Evolutionary conservation across 2,797 vertebrate genomes (phyloP), one percentile per base, ranked within the genome.

Genomic region (Gallinago solitaria): DNA sequence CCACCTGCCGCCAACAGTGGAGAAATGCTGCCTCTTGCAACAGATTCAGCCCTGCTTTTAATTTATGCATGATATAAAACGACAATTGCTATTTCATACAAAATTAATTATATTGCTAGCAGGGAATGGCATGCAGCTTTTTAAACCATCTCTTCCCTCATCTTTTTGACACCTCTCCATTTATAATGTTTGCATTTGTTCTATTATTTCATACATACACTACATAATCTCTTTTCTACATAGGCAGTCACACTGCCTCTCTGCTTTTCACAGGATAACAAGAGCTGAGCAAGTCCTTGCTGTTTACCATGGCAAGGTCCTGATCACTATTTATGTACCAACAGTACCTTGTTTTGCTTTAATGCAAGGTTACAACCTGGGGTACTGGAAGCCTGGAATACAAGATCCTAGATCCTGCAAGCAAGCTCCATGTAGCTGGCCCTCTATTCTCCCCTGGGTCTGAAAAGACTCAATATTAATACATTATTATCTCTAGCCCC

Each of bases 1-100:
- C 98, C 98, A 98, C 98, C 98, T 98, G 96, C 98, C 95, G 98
- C 78, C 53, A 76, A 20, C 4, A 32, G 12, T 8, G 35, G 20
- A 87, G 87, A 97, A 97, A 32, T 63, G 76, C 70, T 54, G 13
- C 87, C 83, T n/a, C 89, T 24, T 7, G 67, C 47, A 28, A 41
- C 64, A 80, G 17, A 73, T 4, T 16, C 8, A 71, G 63, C 50
- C 53, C 57, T 1, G 77, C 74, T 83, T 75, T 8, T 8, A 57
- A 84, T 81, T 57, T 14, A 39, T 0, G 23, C 85, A n/a, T 45
- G 3, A 39, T 11, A 67, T 9, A 61, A 89, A 87, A 61, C 3
- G 37, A 70, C 59, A 47, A 73, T 6, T 21, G 67, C 48, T n/a
- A 7, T 70, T 79, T 56, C 70, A 82, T 17, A 88, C 59, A 47